phyloP scores from a whole-genome alignment of 2,888 invertebrate species.

The Tenthredo livida region DNA sequence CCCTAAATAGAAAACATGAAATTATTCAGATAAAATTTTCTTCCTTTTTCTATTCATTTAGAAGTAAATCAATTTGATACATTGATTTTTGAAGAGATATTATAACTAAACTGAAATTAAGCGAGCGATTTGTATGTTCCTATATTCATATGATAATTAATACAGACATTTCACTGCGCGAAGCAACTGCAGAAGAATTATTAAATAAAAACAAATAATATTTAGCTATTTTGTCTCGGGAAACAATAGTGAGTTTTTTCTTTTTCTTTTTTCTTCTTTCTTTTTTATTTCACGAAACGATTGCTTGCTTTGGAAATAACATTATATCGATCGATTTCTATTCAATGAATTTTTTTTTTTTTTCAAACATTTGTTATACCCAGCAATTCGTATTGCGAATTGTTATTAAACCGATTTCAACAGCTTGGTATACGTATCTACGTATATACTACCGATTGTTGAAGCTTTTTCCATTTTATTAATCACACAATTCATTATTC shows the following conservation, averaged over 20 bases:
- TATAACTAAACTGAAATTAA: background rate
- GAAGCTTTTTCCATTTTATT: background rate
- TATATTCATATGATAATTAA: background rate
- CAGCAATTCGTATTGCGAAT: background rate
- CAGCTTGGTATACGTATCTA: background rate
- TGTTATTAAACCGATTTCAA: background rate
- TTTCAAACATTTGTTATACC: slow-evolving; percentile 5
- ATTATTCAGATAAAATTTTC: background rate
- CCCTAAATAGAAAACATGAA: background rate
- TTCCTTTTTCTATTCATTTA: background rate
- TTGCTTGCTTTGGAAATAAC: background rate
- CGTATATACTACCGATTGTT: background rate
- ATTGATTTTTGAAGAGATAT: background rate
- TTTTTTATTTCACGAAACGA: background rate
- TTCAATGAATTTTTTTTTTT: slow-evolving; percentile 32
- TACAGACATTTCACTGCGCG: background rate
- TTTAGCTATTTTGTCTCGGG: background rate
- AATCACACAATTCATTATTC: background rate
- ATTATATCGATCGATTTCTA: slow-evolving; percentile 42
- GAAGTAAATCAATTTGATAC: background rate
- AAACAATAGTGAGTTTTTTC: slow-evolving; percentile 9
- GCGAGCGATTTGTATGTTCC: background rate
- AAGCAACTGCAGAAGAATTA: background rate
- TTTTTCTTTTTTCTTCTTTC: background rate
- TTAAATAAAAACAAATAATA: slow-evolving; percentile 8